A percentile compares a stretch with the other conserved stretches of the same genome.
phyloP scores from a whole-genome alignment of 2,113 vertebrate species.

The Choloepus hoffmanni region DNA sequence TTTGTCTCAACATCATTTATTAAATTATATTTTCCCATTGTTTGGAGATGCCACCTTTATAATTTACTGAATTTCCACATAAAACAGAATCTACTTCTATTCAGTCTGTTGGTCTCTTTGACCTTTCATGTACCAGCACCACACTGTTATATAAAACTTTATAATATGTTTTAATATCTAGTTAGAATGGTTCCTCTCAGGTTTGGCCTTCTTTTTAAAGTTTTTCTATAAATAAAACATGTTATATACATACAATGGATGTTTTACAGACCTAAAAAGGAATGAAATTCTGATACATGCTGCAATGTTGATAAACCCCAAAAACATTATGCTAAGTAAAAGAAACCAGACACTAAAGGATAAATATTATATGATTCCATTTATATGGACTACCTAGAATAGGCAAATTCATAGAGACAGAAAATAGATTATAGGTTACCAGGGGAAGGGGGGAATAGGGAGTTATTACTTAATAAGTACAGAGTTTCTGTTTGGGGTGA shows the following conservation, averaged over 20 bases:
- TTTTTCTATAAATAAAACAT: not conserved
- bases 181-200: not conserved
- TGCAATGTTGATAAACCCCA: not conserved
- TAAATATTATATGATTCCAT: not conserved
- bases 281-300: not conserved
- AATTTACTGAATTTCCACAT: not conserved
- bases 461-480: not conserved
- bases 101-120: not conserved
- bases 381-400: not conserved
- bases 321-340: not conserved
- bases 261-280: not conserved
- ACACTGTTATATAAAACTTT: not conserved
- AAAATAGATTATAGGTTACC: not conserved
- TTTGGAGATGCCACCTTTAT: not conserved
- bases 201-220: not conserved
- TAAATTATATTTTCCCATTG: not conserved
- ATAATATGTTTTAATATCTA: not conserved
- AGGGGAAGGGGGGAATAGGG: not conserved
- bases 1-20: not conserved
- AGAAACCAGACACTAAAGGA: not conserved
- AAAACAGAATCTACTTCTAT: constrained; percentile 1
- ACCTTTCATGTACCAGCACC: not conserved
- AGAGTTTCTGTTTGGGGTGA: not conserved
- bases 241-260: not conserved
- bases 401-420: not conserved